Evolutionary conservation across 2,113 vertebrate genomes (phyloP).

Genomic region (Laticauda laticaudata): DNA sequence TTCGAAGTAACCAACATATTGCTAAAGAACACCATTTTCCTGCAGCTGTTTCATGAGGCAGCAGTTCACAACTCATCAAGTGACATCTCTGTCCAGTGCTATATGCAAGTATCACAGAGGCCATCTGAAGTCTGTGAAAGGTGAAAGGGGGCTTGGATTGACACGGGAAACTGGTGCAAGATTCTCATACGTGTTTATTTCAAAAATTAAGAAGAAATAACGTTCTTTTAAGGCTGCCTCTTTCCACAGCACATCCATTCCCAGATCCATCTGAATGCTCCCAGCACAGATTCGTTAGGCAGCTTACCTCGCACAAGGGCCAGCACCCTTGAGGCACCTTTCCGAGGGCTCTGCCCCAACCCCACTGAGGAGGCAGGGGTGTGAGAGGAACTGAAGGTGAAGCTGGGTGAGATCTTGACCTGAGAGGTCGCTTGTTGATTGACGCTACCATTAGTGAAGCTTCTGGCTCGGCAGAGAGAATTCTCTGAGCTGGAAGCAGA

Average conservation of each 20-base stretch:
- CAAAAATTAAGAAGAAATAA: fast-evolving
- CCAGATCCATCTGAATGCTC: constrained; percentile 52
- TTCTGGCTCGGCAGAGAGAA: constrained; percentile 72
- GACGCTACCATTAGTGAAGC: constrained; percentile 78
- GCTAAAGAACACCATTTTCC: not conserved
- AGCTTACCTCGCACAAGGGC: constrained; percentile 86
- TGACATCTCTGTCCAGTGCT: not conserved
- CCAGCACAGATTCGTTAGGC: constrained; percentile 45
- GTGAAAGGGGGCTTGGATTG: not conserved
- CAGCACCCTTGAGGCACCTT: constrained; percentile 60
- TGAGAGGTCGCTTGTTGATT: constrained; percentile 79
- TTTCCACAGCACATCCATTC: constrained; percentile 55
- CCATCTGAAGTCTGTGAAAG: not conserved
- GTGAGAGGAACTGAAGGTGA: constrained; percentile 78
- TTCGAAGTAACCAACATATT: not conserved
- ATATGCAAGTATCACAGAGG: not conserved
- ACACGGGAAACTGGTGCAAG: not conserved
- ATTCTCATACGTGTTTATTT: not conserved
- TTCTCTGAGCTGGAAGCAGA: constrained; percentile 80
- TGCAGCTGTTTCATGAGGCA: not conserved
- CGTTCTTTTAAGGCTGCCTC: constrained; percentile 53
- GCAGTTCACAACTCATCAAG: not conserved
- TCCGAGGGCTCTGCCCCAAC: constrained; percentile 61
- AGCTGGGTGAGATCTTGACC: constrained; percentile 84
- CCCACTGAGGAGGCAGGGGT: constrained; percentile 34